These are phyloP conservation scores for Azemiops feae DNA, from an alignment of 2,113 vertebrate species.

Conservation along the genomic window DNA sequence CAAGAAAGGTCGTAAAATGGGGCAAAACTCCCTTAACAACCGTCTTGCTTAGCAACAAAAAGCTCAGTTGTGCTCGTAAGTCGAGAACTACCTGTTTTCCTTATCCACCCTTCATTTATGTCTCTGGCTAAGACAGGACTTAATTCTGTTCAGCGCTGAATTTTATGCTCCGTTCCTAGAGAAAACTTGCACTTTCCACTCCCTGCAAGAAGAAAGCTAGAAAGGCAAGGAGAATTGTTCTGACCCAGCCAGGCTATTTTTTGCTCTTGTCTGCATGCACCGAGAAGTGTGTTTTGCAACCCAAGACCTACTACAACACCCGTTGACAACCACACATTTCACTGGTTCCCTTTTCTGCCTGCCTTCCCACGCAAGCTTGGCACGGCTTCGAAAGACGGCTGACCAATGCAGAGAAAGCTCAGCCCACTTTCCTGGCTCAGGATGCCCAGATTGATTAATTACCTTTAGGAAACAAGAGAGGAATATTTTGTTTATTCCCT, in stretches of 20 bases:
- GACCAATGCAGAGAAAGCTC: background rate
- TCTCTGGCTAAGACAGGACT: too few relatives aligned
- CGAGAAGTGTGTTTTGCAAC: background rate
- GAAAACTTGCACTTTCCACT: background rate
- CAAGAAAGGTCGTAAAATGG: too few relatives aligned
- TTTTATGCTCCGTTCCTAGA: too few relatives aligned
- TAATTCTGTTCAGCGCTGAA: too few relatives aligned
- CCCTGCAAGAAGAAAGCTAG: background rate
- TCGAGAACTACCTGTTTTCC: too few relatives aligned
- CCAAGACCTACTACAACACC: background rate
- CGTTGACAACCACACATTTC: background rate
- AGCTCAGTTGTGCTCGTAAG: too few relatives aligned
- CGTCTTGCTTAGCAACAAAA: too few relatives aligned
- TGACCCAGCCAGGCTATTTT: background rate
- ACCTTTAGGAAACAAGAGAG: background rate
- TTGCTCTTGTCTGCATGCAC: background rate
- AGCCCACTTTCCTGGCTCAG: background rate
- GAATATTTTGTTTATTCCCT: background rate
- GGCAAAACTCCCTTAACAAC: too few relatives aligned
- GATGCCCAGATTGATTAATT: background rate
- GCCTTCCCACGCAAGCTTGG: background rate
- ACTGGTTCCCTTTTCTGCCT: background rate
- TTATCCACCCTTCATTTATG: too few relatives aligned
- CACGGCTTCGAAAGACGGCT: background rate
- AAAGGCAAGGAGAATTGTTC: background rate